Conservation (phyloP, 2,797 vertebrate species). For the Tarsius wallacei region DNA sequence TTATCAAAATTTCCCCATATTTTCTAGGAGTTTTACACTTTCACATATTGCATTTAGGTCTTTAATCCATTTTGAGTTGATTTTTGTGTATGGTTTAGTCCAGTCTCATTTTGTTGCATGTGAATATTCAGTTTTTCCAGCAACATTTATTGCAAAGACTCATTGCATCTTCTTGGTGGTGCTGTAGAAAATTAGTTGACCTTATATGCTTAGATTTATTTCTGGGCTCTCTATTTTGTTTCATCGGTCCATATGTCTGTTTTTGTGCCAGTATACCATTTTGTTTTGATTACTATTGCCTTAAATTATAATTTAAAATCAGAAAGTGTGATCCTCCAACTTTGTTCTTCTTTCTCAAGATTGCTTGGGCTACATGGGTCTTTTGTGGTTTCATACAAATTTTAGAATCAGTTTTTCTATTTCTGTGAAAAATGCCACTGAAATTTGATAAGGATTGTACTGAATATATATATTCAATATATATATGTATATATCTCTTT, state of each 20-base stretch:
- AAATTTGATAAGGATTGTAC: too few relatives aligned
- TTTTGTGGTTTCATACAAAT: too few relatives aligned
- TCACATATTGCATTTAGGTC: not conserved
- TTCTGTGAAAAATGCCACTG: too few relatives aligned
- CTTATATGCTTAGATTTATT: not conserved
- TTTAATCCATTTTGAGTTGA: not conserved
- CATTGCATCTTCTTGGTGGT: not conserved
- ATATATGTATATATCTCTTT: not conserved
- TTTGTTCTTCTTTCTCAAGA: not conserved
- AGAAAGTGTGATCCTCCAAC: not conserved
- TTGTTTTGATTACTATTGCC: not conserved
- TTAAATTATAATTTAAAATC: not conserved
- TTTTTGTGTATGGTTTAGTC: too few relatives aligned
- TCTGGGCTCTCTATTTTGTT: not conserved
- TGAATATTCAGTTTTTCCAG: too few relatives aligned
- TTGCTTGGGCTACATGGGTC: too few relatives aligned
- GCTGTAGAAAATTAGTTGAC: not conserved
- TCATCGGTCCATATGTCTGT: not conserved
- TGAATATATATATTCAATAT: too few relatives aligned
- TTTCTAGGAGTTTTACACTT: not conserved
- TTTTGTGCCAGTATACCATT: not conserved
- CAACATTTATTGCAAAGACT: too few relatives aligned
- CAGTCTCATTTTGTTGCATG: too few relatives aligned
- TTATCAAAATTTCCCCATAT: not conserved
- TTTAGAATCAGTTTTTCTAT: too few relatives aligned